Evolutionary conservation across 2,113 vertebrate genomes (phyloP).

Genomic region (Cyprinus carpio): DNA sequence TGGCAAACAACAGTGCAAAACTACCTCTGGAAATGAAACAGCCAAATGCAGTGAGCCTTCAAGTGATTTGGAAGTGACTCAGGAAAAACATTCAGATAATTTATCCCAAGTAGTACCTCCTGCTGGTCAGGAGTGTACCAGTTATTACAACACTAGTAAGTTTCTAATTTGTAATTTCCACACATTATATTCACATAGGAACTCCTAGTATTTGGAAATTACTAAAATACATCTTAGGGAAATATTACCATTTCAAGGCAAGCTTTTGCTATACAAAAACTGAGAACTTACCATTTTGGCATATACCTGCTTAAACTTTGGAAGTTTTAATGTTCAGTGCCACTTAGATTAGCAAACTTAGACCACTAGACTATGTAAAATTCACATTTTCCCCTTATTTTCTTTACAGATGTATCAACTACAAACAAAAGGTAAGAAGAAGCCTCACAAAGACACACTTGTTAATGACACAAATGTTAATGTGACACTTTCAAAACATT

Average conservation of each 20-base stretch:
- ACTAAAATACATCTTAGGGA: too few relatives aligned
- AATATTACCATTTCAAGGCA: background rate
- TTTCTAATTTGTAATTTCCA: background rate
- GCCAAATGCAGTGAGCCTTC: conserved; percentile 9
- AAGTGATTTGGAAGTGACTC: conserved; percentile 22
- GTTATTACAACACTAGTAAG: conserved; percentile 52
- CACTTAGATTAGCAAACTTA: too few relatives aligned
- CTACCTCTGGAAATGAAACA: background rate
- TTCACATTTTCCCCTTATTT: background rate
- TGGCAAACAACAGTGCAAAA: background rate
- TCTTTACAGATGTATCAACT: background rate
- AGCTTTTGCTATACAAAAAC: background rate
- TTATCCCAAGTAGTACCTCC: conserved; percentile 37
- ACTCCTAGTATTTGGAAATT: too few relatives aligned
- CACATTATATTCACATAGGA: too few relatives aligned
- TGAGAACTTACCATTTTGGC: background rate
- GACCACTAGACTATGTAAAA: background rate
- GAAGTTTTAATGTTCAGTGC: too few relatives aligned
- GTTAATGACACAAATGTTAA: background rate
- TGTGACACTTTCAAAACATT: background rate
- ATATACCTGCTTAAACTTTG: background rate
- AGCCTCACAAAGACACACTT: background rate
- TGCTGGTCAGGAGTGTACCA: conserved; percentile 58
- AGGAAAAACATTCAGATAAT: background rate
- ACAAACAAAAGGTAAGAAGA: background rate